A percentile compares a stretch with the other conserved stretches of the same genome.
Conservation (phyloP, 2,888 invertebrate species). For the Drosophila leonis region DNA sequence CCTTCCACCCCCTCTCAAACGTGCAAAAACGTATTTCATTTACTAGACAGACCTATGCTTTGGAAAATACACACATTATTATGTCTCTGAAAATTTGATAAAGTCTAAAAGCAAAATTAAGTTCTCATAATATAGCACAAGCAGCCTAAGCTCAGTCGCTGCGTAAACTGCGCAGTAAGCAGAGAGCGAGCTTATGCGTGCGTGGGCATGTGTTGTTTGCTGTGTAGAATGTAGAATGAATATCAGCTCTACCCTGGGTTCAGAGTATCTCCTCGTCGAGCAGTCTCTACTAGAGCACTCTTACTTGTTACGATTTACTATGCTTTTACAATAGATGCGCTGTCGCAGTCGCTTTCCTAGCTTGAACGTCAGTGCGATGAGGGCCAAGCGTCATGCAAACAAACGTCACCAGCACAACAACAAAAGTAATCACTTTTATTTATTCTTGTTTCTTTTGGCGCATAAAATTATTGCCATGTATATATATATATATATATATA, state of each 20-base stretch:
- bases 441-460: constrained; percentile 52
- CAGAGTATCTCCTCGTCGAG: background rate
- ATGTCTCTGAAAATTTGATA: too few relatives aligned
- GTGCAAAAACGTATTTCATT: too few relatives aligned
- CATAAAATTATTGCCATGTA: constrained; percentile 43
- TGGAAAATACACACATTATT: too few relatives aligned
- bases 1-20: too few relatives aligned
- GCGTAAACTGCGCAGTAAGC: too few relatives aligned
- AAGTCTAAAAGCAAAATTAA: too few relatives aligned
- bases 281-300: background rate
- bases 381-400: constrained; percentile 61
- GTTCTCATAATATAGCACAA: too few relatives aligned
- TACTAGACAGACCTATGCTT: too few relatives aligned
- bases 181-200: too few relatives aligned
- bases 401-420: constrained; percentile 50
- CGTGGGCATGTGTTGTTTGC: too few relatives aligned
- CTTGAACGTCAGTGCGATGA: constrained; percentile 24
- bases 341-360: constrained; percentile 5
- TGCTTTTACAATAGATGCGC: constrained; percentile 57
- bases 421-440: constrained; percentile 40
- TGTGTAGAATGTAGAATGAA: too few relatives aligned
- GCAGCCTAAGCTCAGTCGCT: too few relatives aligned
- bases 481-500: background rate
- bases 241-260: background rate
- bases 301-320: constrained; percentile 58